Evolutionary conservation across 2,888 invertebrate species (phyloP), one percentile per base, ranked within the genome.

Genomic region (Perdita meconis): DNA sequence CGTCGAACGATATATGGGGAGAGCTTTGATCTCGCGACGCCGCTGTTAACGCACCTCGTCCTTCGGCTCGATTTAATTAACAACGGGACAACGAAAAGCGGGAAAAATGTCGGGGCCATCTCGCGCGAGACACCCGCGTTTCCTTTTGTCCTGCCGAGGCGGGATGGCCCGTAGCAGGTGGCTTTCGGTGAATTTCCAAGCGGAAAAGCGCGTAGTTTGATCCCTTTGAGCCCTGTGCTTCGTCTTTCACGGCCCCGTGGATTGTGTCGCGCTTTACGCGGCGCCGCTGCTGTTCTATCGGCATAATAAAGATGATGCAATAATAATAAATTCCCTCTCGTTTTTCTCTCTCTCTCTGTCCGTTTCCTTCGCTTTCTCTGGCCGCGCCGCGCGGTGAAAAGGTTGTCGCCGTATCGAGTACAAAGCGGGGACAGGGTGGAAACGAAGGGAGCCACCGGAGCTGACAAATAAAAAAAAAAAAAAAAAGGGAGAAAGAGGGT

Each of bases 361-460:
- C 2, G 30, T 30, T n/a, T n/a, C n/a, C 22, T 24, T 19, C 12
- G 10, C 12, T 57, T 64, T 55, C 8, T 19, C n/a, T 8, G 34
- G 38, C 60, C 38, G 10, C 19, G 10, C n/a, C 24, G n/a, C n/a
- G n/a, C 22, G 34, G 65, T 36, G 30, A 63, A 75, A 56, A 68
- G 64, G 63, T 72, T 65, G 65, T 51, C 72, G 72, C 64, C 78
- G 60, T 63, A 73, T 61, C 57, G 73, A 67, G 47, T 57, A 69
- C 65, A 78, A 72, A 78, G 57, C 63, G 8, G 22, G 22, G 47
- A 44, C 19, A 10, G 13, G 56, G 26, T 0, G 36, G 19, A 51
- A 56, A 42, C 40, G 47, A 36, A 40, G 26, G 42, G 74, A 16
- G 22, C 47, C 8, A 26, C 19, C 16, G 42, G 47, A 36, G 40